phyloP scores from a whole-genome alignment of 1,140 invertebrate genomes.

The Phymastichus coffea region DNA sequence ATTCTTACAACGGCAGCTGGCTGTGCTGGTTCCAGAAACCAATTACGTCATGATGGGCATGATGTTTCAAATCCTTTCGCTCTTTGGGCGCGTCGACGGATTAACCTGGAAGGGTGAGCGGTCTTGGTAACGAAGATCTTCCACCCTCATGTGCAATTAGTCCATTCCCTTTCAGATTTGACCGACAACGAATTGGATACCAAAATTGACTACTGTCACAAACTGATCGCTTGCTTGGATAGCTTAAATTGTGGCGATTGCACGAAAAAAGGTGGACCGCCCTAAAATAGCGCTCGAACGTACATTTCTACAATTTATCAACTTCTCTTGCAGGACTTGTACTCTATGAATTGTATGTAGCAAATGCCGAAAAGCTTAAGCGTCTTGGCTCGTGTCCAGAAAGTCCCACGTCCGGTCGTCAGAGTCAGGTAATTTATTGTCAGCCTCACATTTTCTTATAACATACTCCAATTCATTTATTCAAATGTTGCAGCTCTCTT shows the following conservation, averaged over 20 bases:
- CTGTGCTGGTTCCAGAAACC: constrained; percentile 34
- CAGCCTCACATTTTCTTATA: too few species aligned
- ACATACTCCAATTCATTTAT: too few species aligned
- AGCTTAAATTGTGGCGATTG: constrained; percentile 41
- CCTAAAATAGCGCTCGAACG: too few species aligned
- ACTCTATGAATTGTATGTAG: constrained; percentile 45
- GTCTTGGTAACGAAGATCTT: constrained; percentile 5
- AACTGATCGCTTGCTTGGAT: constrained; percentile 40
- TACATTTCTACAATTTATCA: too few species aligned
- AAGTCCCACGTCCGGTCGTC: too few species aligned
- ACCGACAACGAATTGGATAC: constrained; percentile 38
- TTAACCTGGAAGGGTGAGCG: constrained; percentile 43
- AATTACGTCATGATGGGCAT: constrained; percentile 42
- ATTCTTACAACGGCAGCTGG: constrained; percentile 37
- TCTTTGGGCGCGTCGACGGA: constrained; percentile 38
- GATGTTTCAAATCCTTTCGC: constrained; percentile 43
- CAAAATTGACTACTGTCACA: constrained; percentile 42
- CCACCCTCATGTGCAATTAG: too few species aligned
- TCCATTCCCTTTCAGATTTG: constrained; percentile 44
- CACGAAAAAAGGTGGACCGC: constrained; percentile 50
- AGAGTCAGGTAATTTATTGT: too few species aligned
- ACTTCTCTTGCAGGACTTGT: constrained; percentile 38
- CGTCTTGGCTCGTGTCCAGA: too few species aligned
- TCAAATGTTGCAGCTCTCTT: too few species aligned
- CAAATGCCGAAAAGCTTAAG: constrained; percentile 38